Base-by-base conservation (phyloP, 2,888 invertebrate species). In the Tipula lateralis region DNA sequence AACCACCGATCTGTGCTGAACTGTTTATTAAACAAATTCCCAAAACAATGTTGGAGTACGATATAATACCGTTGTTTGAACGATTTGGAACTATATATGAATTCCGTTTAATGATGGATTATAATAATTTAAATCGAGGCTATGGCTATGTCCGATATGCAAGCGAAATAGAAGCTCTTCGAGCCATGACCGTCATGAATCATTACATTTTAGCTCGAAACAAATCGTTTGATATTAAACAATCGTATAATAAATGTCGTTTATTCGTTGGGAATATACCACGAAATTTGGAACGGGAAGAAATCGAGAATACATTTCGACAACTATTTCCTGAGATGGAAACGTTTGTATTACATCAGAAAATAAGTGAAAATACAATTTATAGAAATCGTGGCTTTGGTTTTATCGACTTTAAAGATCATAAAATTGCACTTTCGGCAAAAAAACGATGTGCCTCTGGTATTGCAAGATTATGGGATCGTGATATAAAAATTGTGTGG, bases 181-280 rank as follows among this genome's bases (percentile, higher is more conserved):
- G 87, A 34, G 88, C 88, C 3, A 87, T 88, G 87, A 88, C 88
- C 83, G 87, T 88, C 0, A 87, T 89, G 0, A 87, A 87, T 29
- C 88, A 88, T 81, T 88, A 86, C 83, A 87, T 86, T 84, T 85
- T 88, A 13, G 83, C 85, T 5, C 87, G 86, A 0, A 85, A 86
- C 1, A 86, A 86, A n/a, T 86, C 86, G 13, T 82, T 89, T n/a
- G 88, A 88, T 84, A 87, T 89, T 83, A 85, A 88, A 16, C 86
- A 87, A 34, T 88, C 88, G 0, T 88, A 87, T 83, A 87, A 88
- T 84, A 88, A 88, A 84, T 87, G 87, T 36, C 87, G 88, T 0
- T 86, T 89, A 2, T 88, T 88, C 85, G 87, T 88, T 0, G 87
- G 87, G 44, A 89, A 89, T 84, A 88, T 89, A 4, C 89, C 89